These are phyloP conservation scores for Zaprionus tsacasi DNA, from an alignment of 1,140 invertebrate species.

Conservation along the genomic window DNA sequence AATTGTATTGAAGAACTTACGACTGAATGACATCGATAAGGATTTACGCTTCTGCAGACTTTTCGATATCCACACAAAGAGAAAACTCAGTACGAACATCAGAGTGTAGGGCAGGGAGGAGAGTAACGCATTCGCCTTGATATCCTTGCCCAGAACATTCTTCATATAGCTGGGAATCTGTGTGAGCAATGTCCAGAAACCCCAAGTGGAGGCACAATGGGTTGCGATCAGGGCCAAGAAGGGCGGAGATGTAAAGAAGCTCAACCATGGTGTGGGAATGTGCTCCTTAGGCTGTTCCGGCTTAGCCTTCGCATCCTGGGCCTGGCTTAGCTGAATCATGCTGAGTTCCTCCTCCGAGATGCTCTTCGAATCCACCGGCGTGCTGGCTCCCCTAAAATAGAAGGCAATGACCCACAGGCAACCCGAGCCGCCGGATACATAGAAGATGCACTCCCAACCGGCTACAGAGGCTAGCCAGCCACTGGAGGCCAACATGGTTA, in stretches of 20 bases:
- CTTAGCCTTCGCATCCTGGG: slow-evolving; percentile 28
- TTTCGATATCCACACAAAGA: slow-evolving; percentile 87
- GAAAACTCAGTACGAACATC: slow-evolving; percentile 87
- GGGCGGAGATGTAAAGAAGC: slow-evolving; percentile 90
- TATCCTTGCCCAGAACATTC: slow-evolving; percentile 91
- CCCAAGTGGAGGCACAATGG: slow-evolving; percentile 96
- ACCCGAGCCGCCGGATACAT: slow-evolving; percentile 88
- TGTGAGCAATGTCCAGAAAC: slow-evolving; percentile 96
- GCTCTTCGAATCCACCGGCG: slow-evolving; percentile 86
- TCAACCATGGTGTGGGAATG: slow-evolving; percentile 87
- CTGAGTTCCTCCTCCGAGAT: slow-evolving; percentile 87
- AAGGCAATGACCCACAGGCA: slow-evolving; percentile 87
- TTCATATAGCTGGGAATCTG: slow-evolving; percentile 96
- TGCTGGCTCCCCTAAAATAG: slow-evolving; percentile 87
- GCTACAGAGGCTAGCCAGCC: slow-evolving; percentile 85
- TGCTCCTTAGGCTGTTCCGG: slow-evolving; percentile 41
- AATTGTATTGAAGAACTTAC: slow-evolving; percentile 90
- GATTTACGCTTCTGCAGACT: slow-evolving; percentile 85
- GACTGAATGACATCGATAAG: slow-evolving; percentile 85
- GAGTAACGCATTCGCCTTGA: slow-evolving; percentile 90
- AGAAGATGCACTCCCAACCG: slow-evolving; percentile 93
- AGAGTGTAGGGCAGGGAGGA: slow-evolving; percentile 91
- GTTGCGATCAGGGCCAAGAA: slow-evolving; percentile 93
- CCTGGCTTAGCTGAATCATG: slow-evolving; percentile 86
- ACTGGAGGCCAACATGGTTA: slow-evolving; percentile 85